Evolutionary conservation across 2,113 vertebrate species (phyloP), one percentile per base, ranked within the genome.

Genomic region (Oxyura jamaicensis): DNA sequence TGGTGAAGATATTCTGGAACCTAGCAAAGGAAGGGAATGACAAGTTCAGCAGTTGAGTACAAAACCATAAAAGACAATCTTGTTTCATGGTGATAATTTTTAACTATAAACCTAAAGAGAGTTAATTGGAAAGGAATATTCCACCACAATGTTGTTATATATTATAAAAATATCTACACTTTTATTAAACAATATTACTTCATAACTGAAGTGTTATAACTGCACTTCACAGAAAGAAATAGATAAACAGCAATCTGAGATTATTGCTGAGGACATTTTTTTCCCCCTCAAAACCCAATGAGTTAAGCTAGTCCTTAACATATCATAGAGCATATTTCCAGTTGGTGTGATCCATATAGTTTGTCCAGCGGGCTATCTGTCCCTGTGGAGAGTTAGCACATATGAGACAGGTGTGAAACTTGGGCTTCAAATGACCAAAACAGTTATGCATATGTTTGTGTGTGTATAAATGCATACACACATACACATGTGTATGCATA

Each of bases 1-100:
- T 98, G 98, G 94, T 98, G 98, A 83, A 98, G 98, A 79, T 98
- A 98, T 75, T 98, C 98, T 59, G 98, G 98, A 55, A 98, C 98
- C 98, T 98, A 94, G 17, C 1, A 8, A 92, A 42, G 67, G 19
- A 97, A 48, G 10, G 82, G 12, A 81, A 87, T 1, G 2, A 14
- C 13, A 83, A 65, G 8, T 69, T 92, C 35, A 85, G 21, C 44
- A 29, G 17, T 15, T 42, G 20, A 44, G 14, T 41, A n/a, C 8
- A 62, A 17, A 75, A 28, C 10, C 60, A 83, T 6, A 6, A 78
- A 81, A 69, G 15, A 6, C 53, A 28, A 81, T 36, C 31, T 58
- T 60, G 13, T 35, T 82, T 35, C 25, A 39, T 36, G 2, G 69
- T 48, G 86, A 65, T 29, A 69, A 89, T 41, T 95, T 91, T 84